These are phyloP conservation scores for Cinara cedri DNA, from an alignment of 2,888 invertebrate species.

Conservation along the genomic window DNA sequence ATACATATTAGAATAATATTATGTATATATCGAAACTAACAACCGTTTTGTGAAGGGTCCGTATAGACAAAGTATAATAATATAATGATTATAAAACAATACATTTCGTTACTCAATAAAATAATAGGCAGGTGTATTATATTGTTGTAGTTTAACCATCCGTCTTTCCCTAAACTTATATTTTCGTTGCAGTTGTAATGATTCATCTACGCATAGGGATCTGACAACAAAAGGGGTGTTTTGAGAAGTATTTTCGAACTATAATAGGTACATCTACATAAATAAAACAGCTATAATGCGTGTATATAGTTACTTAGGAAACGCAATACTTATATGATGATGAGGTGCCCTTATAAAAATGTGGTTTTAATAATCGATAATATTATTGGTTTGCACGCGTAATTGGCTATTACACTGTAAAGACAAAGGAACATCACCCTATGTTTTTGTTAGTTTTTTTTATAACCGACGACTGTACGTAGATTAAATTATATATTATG, in stretches of 20 bases:
- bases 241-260: no score
- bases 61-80: not conserved
- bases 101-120: slow-evolving; percentile 3
- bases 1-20: slow-evolving; percentile 13
- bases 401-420: not conserved
- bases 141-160: no score
- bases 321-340: no score
- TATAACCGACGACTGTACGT: not conserved
- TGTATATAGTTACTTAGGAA: no score
- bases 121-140: not conserved
- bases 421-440: not conserved
- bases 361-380: slow-evolving; percentile 6
- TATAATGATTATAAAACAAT: slow-evolving; percentile 25
- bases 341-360: no score
- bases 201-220: no score
- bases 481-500: not conserved
- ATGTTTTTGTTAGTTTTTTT: not conserved
- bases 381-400: not conserved
- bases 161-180: no score
- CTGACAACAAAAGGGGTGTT: no score
- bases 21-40: not conserved
- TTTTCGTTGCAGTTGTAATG: no score
- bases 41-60: not conserved
- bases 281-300: no score
- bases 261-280: no score